Percentiles rank a stretch among this genome's conserved stretches.
phyloP scores from a whole-genome alignment of 2,113 vertebrate species.

The Equus quagga region DNA sequence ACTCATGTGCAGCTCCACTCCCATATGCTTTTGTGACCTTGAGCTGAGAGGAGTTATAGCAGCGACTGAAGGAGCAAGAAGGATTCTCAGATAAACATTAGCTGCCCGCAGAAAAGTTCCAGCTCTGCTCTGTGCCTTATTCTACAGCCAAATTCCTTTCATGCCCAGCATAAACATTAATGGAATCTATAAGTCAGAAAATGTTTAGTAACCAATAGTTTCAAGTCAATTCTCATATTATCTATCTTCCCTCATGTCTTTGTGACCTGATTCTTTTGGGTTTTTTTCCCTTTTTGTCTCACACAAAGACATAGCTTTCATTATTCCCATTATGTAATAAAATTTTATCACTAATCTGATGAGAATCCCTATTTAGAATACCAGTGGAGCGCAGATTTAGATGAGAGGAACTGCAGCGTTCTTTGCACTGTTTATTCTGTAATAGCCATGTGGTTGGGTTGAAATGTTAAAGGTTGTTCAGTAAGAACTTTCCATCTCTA shows the following conservation, averaged over 20 bases:
- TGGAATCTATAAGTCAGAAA: background rate
- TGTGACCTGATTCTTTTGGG: background rate
- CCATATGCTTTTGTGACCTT: background rate
- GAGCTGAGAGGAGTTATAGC: background rate
- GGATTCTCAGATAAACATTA: background rate
- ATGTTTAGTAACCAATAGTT: background rate
- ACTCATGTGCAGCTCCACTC: fast-evolving
- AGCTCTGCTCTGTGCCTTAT: background rate
- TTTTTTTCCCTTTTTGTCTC: background rate
- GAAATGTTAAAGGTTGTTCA: slow-evolving; percentile 34
- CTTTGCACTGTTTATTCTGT: background rate
- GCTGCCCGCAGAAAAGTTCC: background rate
- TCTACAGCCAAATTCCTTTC: background rate
- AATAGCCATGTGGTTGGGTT: background rate
- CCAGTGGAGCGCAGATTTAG: background rate
- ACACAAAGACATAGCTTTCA: background rate
- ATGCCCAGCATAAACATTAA: background rate
- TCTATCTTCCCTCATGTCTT: background rate
- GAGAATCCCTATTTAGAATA: background rate
- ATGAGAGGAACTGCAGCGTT: slow-evolving; percentile 41
- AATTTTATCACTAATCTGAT: slow-evolving; percentile 29
- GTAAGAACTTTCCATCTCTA: background rate
- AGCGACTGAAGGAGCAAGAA: background rate
- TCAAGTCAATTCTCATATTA: background rate
- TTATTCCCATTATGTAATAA: background rate